A percentile compares a stretch with the other conserved stretches of the same genome.
Conservation (phyloP, 2,797 vertebrate species). For the Leptatherina wallacei region DNA sequence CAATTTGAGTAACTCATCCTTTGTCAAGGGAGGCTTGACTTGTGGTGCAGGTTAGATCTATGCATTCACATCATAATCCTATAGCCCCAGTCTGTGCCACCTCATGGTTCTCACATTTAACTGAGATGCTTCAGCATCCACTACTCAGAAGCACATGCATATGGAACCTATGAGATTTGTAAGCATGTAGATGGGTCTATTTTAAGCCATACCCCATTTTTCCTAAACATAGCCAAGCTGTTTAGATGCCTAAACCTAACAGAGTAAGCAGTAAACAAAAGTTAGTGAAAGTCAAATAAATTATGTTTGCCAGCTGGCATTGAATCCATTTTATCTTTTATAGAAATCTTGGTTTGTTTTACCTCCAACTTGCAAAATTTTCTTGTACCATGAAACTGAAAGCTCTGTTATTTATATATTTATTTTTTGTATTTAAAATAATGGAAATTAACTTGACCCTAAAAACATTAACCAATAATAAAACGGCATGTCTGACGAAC, state of each 20-base stretch:
- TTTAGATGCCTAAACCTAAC: background rate
- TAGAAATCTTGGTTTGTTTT: background rate
- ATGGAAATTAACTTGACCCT: background rate
- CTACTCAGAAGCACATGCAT: slow-evolving; percentile 1
- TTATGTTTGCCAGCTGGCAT: background rate
- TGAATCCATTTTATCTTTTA: background rate
- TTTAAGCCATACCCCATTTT: background rate
- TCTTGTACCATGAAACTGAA: no score
- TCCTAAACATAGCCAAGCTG: background rate
- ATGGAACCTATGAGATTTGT: background rate
- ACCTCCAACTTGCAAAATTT: background rate
- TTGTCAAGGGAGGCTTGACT: slow-evolving; percentile 45
- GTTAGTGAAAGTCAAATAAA: background rate
- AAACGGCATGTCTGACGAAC: background rate
- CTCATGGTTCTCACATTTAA: background rate
- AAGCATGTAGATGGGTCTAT: background rate
- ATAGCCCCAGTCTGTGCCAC: slow-evolving; percentile 5
- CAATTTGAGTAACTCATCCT: slow-evolving; percentile 36
- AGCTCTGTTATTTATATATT: no score
- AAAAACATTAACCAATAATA: background rate
- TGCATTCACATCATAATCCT: slow-evolving; percentile 23
- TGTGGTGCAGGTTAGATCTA: slow-evolving; percentile 29
- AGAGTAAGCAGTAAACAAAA: background rate
- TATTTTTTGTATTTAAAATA: no score
- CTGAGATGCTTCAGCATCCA: slow-evolving; percentile 1